Base-by-base conservation (phyloP, 2,888 invertebrate species). In the Thyatira batis region DNA sequence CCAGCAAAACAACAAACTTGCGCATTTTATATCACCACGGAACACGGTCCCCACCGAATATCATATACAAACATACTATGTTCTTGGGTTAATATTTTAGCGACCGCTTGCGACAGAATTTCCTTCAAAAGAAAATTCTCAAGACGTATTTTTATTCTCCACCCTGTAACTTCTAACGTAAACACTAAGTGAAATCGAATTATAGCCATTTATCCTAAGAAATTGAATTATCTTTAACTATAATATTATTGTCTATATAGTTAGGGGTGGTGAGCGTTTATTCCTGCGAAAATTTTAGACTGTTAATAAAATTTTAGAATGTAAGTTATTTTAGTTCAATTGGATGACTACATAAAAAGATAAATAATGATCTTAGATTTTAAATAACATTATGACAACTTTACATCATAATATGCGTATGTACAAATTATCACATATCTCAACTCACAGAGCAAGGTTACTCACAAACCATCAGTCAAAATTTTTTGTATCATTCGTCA, bases 71-170 rank as follows among this genome's bases (percentile, higher is more conserved):
- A 39, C 20, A 6, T 27, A 27, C 17, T 9, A 46, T 27, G 27
- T 27, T 33, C 13, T 17, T 46, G 46, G 46, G 17, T 46, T 27
- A 46, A 48, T 48, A 48, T 48, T 48, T 48, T 27, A 27, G 27
- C 17, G 20, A 20, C 10, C 28, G 17, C 10, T 23, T 27, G 27
- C 48, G 28, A 27, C 27, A 27, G 17, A 17, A 10, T 46, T 27
- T 20, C 20, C 8, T n/a, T n/a, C 21, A 45, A 25, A 17, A 6
- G 27, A 46, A 27, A 25, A 46, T 17, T 46, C 9, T 46, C 13
- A 3, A 3, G 9, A 21, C 3, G 17, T 25, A 25, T 46, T 13
- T 27, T 13, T 27, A 25, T 3, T 17, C 27, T 25, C 46, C 0
- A 13, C 25, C 3, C 25, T 8, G n/a, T 27, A 48, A 10, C 9